Evolutionary conservation across 2,113 vertebrate genomes (phyloP).

Genomic region (Anser cygnoides): DNA sequence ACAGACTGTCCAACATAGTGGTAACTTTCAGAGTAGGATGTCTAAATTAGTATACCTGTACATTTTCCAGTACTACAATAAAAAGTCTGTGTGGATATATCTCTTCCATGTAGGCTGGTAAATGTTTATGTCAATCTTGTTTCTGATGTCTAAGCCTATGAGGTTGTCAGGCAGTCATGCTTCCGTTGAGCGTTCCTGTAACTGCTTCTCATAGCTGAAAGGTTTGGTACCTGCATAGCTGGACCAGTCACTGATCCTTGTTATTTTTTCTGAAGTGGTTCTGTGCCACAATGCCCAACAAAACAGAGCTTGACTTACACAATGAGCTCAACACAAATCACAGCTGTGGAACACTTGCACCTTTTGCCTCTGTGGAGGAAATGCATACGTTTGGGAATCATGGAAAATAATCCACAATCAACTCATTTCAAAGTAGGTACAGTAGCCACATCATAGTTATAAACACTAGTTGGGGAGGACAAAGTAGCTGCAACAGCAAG

Average conservation of each 20-base stretch:
- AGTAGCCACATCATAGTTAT: too few species aligned
- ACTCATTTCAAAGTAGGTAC: background rate
- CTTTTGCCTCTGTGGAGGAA: background rate
- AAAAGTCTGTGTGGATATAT: too few species aligned
- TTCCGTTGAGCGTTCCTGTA: background rate
- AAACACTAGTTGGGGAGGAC: too few species aligned
- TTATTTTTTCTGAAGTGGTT: background rate
- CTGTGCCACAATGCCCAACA: background rate
- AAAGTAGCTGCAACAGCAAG: background rate
- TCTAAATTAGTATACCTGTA: background rate
- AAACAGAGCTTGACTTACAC: background rate
- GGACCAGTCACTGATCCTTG: background rate
- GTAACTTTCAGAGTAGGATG: background rate
- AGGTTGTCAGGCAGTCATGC: background rate
- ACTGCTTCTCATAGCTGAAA: background rate
- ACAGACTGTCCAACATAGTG: background rate
- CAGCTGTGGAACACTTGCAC: background rate
- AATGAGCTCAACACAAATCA: too few species aligned
- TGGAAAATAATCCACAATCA: background rate
- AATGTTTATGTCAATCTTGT: background rate
- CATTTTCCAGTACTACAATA: background rate
- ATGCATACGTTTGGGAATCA: background rate
- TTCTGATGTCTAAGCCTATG: background rate
- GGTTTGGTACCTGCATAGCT: background rate
- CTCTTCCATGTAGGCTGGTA: background rate